phyloP scores from a whole-genome alignment of 2,888 invertebrate genomes.

The Chrysotoxum bicinctum region DNA sequence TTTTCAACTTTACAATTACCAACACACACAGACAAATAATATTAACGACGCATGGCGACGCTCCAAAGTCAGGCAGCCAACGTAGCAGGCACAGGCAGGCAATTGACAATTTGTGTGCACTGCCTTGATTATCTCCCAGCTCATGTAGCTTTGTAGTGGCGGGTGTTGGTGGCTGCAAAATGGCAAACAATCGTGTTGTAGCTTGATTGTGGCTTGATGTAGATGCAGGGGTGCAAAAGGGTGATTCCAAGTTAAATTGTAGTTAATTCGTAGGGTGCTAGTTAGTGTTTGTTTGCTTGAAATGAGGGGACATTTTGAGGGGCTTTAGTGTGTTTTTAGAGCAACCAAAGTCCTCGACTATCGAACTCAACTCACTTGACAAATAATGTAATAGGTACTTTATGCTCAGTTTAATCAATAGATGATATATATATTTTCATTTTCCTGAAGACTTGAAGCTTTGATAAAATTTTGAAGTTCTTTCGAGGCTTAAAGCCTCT shows the following conservation, averaged over 20 bases:
- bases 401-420: background rate
- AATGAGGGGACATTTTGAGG: background rate
- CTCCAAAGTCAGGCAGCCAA: background rate
- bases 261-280: constrained; percentile 47
- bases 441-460: too few relatives aligned
- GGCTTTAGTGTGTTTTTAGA: constrained; percentile 2
- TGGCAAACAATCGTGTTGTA: constrained; percentile 53
- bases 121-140: constrained; percentile 21
- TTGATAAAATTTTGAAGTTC: too few relatives aligned
- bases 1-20: background rate
- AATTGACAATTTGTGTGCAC: constrained; percentile 20
- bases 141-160: constrained; percentile 8
- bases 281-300: constrained; percentile 32
- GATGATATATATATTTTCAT: too few relatives aligned
- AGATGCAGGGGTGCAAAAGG: constrained; percentile 17
- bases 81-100: background rate
- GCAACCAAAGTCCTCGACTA: background rate
- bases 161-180: constrained; percentile 48
- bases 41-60: background rate
- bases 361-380: background rate
- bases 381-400: background rate
- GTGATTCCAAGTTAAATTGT: constrained; percentile 58
- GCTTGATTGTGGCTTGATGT: constrained; percentile 23
- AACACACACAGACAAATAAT: background rate
- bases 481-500: too few relatives aligned